phyloP scores from a whole-genome alignment of 1,140 invertebrate genomes.

The Cotesia vestalis region DNA sequence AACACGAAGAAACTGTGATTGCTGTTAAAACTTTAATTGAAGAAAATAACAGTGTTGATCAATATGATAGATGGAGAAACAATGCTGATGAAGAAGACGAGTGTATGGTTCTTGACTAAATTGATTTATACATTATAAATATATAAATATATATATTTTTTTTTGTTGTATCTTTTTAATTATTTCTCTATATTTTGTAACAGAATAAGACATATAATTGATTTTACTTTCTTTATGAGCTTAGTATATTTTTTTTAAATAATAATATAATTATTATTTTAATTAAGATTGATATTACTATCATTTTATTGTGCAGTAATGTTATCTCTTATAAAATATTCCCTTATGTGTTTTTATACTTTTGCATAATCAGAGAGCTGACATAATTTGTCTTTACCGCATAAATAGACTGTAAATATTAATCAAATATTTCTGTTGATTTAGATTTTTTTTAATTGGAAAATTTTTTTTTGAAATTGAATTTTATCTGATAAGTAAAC shows the following conservation, averaged over 20 bases:
- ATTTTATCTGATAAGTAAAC: too few species aligned
- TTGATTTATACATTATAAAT: background rate
- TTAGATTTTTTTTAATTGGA: too few species aligned
- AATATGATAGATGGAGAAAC: conserved; percentile 35
- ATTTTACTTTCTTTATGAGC: background rate
- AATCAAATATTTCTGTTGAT: too few species aligned
- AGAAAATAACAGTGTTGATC: conserved; percentile 27
- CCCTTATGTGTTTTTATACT: too few species aligned
- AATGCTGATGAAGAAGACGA: conserved; percentile 44
- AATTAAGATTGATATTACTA: too few species aligned
- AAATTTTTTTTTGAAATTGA: too few species aligned
- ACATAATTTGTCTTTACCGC: too few species aligned
- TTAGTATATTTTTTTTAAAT: background rate
- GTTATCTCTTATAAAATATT: too few species aligned
- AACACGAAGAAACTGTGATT: conserved; percentile 38
- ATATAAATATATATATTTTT: background rate
- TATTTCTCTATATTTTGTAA: background rate
- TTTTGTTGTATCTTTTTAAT: conserved; percentile 10
- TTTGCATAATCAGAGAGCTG: too few species aligned
- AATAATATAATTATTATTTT: too few species aligned
- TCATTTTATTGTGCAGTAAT: too few species aligned
- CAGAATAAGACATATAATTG: background rate
- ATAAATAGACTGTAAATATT: too few species aligned
- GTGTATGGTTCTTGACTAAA: conserved; percentile 42
- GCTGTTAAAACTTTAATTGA: conserved; percentile 46